Base-by-base conservation (phyloP, 2,888 invertebrate genomes). In the Lacanobia wlatinum region DNA sequence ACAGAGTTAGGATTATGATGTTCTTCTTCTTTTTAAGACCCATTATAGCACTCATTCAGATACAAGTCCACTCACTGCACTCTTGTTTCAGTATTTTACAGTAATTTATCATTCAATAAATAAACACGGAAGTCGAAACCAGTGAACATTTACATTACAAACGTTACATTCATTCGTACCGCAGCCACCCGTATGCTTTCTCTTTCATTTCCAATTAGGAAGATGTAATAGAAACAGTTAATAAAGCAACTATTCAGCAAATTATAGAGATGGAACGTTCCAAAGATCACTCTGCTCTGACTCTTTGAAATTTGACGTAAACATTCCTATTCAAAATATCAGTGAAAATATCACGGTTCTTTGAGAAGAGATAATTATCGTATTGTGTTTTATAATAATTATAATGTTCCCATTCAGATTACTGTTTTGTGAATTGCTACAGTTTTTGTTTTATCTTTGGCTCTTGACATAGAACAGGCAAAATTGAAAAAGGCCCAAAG, bases 11-110 rank as follows among this genome's bases (percentile, higher is more conserved):
- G 21, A 93, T 83, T 48, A 96, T 90, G 34, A 96, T 88, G 69
- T 95, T 94, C 89, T 94, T 95, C 88, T 94, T 96, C 87, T 95
- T 96, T 84, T 94, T 94, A 23, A 93, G 65, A 40, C 91, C 89
- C 92, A 93, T 93, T 16, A 53, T 82, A 46, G 58, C 43, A 12
- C 28, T 76, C 64, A 82, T 78, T 75, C 14, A 66, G 52, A 60
- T 63, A 9, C 5, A 63, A 40, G 16, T 50, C 28, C 12, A 64
- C 12, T 65, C 58, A 80, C 70, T 59, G 18, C 53, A 55, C 56
- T 63, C 4, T 28, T 53, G 34, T 40, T 80, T 58, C 16, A 38
- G 40, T 40, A 21, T 63, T 50, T 28, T 43, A 52, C 55, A 48
- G n/a, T 61, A 71, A 69, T 68, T 56, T 65, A 48, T 3, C 12